Evolutionary conservation across 2,113 vertebrate species (phyloP).

Genomic region (Bubo blakistoni): DNA sequence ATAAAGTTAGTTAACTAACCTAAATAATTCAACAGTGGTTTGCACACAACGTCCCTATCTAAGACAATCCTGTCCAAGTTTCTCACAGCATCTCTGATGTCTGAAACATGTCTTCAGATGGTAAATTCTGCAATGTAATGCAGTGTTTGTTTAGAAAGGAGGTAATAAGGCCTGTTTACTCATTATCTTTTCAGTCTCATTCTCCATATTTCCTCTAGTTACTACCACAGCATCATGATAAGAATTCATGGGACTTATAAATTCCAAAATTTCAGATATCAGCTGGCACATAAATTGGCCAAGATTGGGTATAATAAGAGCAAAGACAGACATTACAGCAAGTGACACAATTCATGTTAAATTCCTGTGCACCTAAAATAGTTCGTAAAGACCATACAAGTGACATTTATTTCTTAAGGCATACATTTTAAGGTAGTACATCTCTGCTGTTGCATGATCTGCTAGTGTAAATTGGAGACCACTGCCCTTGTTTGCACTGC

Average conservation of each 20-base stretch:
- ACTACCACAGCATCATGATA: neutral
- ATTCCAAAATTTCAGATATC: neutral
- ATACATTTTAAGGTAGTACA: neutral
- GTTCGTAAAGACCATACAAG: neutral
- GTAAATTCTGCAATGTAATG: neutral
- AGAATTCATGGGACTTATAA: accelerated
- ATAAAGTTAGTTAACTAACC: neutral
- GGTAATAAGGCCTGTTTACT: neutral
- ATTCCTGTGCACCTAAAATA: neutral
- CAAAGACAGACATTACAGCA: neutral
- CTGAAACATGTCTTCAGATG: neutral
- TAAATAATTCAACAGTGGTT: neutral
- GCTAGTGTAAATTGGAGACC: neutral
- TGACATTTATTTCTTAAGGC: neutral
- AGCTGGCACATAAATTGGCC: neutral
- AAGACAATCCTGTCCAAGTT: neutral
- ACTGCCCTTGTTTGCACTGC: neutral
- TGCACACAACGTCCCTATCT: neutral
- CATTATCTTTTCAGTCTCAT: neutral
- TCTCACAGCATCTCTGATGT: neutral
- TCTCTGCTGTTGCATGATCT: neutral
- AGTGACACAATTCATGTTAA: neutral
- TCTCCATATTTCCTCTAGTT: neutral
- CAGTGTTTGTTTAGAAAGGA: neutral
- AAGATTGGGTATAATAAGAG: neutral